Conservation (phyloP, 1,140 invertebrate genomes). For the Heterodera schachtii region DNA sequence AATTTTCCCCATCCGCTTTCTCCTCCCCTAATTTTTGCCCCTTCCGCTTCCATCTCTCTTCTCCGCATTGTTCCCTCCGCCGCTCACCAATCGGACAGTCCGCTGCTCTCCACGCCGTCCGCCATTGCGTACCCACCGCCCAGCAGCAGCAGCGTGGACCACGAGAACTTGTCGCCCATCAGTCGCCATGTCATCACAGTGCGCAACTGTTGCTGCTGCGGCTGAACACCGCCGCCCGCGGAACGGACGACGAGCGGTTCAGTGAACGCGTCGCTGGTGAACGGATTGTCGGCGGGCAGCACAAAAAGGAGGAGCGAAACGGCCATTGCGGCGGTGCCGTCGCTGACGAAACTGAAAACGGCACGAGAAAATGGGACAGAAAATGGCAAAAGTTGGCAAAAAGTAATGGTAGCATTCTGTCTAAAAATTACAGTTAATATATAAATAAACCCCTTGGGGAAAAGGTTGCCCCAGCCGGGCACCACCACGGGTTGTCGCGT, state of each 20-base stretch:
- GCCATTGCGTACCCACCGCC: constrained; percentile 60
- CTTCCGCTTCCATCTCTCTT: too few species aligned
- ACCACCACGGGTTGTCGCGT: constrained; percentile 83
- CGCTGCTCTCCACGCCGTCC: constrained; percentile 48
- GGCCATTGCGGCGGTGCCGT: constrained; percentile 55
- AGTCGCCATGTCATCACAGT: constrained; percentile 57
- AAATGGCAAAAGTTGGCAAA: background rate
- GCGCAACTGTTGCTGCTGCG: constrained; percentile 15
- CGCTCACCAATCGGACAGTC: constrained; percentile 40
- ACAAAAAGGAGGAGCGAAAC: constrained; percentile 52
- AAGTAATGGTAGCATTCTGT: too few species aligned
- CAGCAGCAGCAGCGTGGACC: constrained; percentile 51
- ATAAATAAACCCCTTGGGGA: constrained; percentile 61
- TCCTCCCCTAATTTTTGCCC: too few species aligned
- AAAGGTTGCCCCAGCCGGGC: constrained; percentile 73
- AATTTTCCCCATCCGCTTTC: too few species aligned
- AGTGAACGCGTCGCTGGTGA: constrained; percentile 21
- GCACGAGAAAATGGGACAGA: constrained; percentile 25
- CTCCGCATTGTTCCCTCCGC: too few species aligned
- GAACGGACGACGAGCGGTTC: background rate
- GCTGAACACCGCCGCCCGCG: too few species aligned
- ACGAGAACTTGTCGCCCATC: constrained; percentile 58
- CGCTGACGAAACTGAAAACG: constrained; percentile 41
- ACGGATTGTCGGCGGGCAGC: constrained; percentile 55
- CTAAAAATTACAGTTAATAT: too few species aligned